These are phyloP conservation scores for Tenodera sinensis DNA, from an alignment of 2,888 invertebrate genomes.

Conservation along the genomic window DNA sequence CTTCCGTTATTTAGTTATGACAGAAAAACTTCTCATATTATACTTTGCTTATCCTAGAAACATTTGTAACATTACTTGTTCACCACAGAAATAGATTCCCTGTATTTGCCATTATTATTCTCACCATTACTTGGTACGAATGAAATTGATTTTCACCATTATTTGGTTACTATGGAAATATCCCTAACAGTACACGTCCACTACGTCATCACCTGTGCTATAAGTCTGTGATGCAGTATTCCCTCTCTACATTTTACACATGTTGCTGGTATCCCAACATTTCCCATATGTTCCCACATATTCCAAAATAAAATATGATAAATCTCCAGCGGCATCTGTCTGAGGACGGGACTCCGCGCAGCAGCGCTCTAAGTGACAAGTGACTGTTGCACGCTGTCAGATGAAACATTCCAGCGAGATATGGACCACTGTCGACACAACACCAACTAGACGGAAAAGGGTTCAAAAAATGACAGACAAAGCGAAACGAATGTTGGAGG, in stretches of 20 bases:
- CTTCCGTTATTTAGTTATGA: no score
- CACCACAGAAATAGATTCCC: no score
- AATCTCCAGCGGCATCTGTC: neutral
- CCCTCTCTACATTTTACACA: neutral
- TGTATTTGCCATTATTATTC: no score
- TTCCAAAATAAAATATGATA: constrained; percentile 25
- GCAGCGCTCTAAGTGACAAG: neutral
- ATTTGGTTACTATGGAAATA: no score
- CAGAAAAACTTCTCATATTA: no score
- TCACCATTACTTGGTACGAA: no score
- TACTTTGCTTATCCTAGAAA: no score
- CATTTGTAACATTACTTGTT: no score
- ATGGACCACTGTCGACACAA: neutral
- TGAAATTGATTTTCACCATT: no score
- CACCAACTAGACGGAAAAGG: no score
- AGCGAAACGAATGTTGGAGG: neutral
- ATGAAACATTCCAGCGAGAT: neutral
- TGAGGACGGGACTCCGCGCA: neutral
- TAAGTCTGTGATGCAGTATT: neutral
- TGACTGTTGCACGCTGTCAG: no score
- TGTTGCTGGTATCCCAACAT: constrained; percentile 11
- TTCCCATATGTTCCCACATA: constrained; percentile 18
- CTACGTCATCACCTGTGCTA: neutral
- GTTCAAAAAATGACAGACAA: neutral
- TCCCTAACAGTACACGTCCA: no score